These are phyloP conservation scores for Pantelozetes paolii DNA, from an alignment of 2,888 invertebrate species.

Conservation along the genomic window DNA sequence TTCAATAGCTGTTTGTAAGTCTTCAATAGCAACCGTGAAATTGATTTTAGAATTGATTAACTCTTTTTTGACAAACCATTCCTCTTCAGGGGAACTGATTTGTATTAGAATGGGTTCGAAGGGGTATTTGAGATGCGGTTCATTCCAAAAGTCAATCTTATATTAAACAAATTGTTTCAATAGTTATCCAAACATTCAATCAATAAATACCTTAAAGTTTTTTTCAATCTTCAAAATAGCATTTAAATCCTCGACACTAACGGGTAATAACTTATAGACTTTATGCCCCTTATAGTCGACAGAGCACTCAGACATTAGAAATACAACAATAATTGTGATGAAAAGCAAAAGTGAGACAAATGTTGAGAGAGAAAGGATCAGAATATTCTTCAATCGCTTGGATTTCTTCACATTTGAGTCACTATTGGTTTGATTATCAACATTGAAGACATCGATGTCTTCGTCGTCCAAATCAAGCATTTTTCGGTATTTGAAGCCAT, in stretches of 20 bases:
- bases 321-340: not conserved
- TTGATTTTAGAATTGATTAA: not conserved
- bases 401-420: no score
- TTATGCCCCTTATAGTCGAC: not conserved
- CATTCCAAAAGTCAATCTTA: constrained; percentile 45
- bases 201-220: constrained; percentile 1
- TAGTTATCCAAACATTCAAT: not conserved
- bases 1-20: constrained; percentile 33
- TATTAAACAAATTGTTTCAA: not conserved
- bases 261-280: constrained; percentile 1
- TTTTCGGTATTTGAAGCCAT: not conserved
- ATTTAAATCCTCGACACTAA: not conserved
- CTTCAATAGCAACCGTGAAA: constrained; percentile 9
- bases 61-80: not conserved
- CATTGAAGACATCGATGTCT: not conserved
- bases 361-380: not conserved
- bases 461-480: not conserved
- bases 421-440: not conserved
- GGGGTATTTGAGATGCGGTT: constrained; percentile 32
- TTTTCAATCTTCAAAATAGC: not conserved
- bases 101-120: constrained; percentile 4
- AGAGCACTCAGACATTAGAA: not conserved
- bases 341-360: no score
- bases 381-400: not conserved
- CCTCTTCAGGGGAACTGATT: not conserved